Evolutionary conservation across 1,140 invertebrate genomes (phyloP), one percentile per base, ranked within the genome.

Genomic region (Drosophila serrata): DNA sequence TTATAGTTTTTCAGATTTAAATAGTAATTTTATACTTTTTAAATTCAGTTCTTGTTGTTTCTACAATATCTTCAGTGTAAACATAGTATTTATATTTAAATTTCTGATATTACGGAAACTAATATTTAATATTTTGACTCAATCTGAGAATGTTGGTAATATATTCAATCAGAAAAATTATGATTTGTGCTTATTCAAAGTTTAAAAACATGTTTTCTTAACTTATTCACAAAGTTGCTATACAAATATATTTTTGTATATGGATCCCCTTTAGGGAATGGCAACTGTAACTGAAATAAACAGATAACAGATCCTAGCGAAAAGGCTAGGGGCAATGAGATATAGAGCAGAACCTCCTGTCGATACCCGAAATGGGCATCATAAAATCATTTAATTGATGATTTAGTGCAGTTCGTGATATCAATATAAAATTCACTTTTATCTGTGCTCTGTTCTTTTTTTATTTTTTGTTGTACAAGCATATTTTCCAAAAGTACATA

Each of bases 371-470:
- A 80, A 75, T 76, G 76, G 82, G 78, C 82, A 81, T 86, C 77
- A 67, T 85, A 77, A 84, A 86, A 84, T 67, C 70, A 85, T 73
- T 81, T 81, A 77, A 81, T 77, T 84, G 61, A 68, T 85, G 81
- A 84, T 84, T 84, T 84, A 85, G 58, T 64, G 81, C 81, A 63
- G 62, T 81, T 72, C 73, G 81, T 81, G 81, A 76, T 65, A 85
- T 81, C 81, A 77, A 84, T 80, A 62, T 63, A 60, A 62, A 81
- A 78, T 31, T 53, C 57, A 53, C n/a, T 39, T 55, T 74, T 74
- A 72, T 72, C 65, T 70, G n/a, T n/a, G n/a, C 19, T 19, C 29
- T 13, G 5, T 17, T 6, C 15, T 15, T 33, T 33, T n/a, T 31
- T 9, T 33, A 8, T 33, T 33, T 33, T 19, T 24, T 9, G 7